Evolutionary conservation across 2,888 invertebrate genomes (phyloP), one percentile per base, ranked within the genome.

Genomic region (Trypoxylon attenuatum): DNA sequence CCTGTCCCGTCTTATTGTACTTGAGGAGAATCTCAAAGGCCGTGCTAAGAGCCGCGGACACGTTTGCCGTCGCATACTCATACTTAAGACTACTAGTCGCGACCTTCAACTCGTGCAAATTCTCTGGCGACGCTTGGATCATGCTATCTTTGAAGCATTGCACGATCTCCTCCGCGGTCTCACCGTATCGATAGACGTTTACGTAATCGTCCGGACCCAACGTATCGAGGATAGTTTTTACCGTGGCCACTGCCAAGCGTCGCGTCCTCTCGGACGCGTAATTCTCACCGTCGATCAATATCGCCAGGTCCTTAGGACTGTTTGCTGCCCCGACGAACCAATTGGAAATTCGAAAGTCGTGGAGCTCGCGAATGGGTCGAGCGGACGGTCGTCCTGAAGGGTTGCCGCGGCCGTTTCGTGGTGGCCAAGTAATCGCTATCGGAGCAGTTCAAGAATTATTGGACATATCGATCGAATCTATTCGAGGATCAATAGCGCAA

Each of bases 271-370:
- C 91, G n/a, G 81, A 78, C 22, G 93, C 92, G 89, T 98, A 94
- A 71, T 96, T 94, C 10, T 96, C 96, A 5, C 96, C 96, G 84
- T 99, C 99, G 55, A 99, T 88, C 52, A 99, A 90, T 74, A 99
- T 97, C 69, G 98, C 93, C 81, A 99, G 90, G 88, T 99, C 99
- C 87, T 99, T 99, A 0, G 99, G 97, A 63, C 97, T 97, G 4
- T 97, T 97, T 10, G 98, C 98, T 0, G 98, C 98, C 78, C 96
- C 95, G 8, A 99, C 95, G 87, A 98, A 99, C 98, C 98, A 98
- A 80, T 95, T 93, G 42, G 96, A 93, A 8, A 95, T 92, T 27
- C 98, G 92, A 84, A 97, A 98, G 89, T 99, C 99, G 89, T 97
- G 97, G 81, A 98, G 92, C 71, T 93, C 92, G 57, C 94, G 91